Evolutionary conservation across 2,113 vertebrate species (phyloP).

Genomic region (Boulengeromyrus knoepffleri): DNA sequence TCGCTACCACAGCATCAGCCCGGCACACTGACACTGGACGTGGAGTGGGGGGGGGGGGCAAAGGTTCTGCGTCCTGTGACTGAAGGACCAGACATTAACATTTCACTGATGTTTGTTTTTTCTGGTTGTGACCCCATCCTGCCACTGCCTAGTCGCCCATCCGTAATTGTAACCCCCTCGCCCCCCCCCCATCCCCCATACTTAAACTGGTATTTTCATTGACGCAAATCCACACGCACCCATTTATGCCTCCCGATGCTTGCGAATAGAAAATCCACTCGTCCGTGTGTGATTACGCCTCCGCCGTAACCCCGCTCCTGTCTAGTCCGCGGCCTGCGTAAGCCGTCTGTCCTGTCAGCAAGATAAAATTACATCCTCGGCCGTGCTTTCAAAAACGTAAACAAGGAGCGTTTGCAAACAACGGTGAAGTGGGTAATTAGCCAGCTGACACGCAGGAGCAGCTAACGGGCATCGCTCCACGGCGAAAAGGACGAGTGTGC

Average conservation of each 20-base stretch:
- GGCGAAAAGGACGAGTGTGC: not conserved
- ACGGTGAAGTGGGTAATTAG: not conserved
- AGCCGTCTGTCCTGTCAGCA: conserved; percentile 2
- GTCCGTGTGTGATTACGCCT: not conserved
- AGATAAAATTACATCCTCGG: conserved; percentile 20
- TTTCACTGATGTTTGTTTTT: not conserved
- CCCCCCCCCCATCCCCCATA: not conserved
- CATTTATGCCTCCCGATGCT: conserved; percentile 1
- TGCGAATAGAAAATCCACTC: not conserved
- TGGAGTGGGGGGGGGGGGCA: not conserved
- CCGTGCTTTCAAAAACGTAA: not conserved
- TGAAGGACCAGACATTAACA: not conserved
- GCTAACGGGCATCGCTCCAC: not conserved
- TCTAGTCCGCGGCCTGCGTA: not conserved
- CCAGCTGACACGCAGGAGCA: not conserved
- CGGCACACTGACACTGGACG: not conserved
- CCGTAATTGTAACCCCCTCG: not conserved
- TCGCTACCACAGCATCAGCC: not conserved
- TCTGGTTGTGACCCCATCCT: not conserved
- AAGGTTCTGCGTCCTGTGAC: not conserved
- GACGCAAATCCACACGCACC: not conserved
- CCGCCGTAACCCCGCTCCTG: not conserved
- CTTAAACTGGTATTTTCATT: not conserved
- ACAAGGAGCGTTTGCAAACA: not conserved
- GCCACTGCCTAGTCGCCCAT: not conserved